Evolutionary conservation across 2,888 invertebrate genomes (phyloP).

Genomic region (Drosophila hamatofila): DNA sequence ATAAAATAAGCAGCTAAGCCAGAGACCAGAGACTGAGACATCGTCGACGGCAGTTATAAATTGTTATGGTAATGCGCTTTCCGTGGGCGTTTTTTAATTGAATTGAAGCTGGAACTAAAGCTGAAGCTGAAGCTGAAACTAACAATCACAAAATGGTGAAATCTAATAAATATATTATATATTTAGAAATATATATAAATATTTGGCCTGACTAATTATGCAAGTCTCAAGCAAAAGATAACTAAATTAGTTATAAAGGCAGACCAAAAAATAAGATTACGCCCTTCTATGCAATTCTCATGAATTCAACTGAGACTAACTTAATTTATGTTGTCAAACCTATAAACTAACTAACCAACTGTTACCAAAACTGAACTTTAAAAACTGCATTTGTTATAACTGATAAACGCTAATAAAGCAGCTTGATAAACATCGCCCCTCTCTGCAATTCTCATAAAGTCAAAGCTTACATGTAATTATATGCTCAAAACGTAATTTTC

Average conservation of each 20-base stretch:
- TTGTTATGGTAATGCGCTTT: constrained; percentile 73
- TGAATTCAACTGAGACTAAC: not conserved
- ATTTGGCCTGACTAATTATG: not conserved
- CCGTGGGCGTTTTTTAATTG: constrained; percentile 77
- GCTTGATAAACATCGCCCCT: not conserved
- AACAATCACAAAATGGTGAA: constrained; percentile 61
- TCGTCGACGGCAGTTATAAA: constrained; percentile 71
- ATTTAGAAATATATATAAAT: constrained; percentile 23
- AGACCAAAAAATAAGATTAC: not conserved
- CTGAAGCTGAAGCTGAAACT: constrained; percentile 24
- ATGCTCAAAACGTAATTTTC: not conserved
- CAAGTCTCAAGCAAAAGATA: not conserved
- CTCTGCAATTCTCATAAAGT: not conserved
- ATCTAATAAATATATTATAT: constrained; percentile 59
- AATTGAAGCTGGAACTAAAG: constrained; percentile 45
- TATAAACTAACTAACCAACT: not conserved
- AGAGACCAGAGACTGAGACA: constrained; percentile 57
- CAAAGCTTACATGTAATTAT: not conserved
- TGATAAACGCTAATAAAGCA: not conserved
- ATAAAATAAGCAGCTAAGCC: constrained; percentile 57
- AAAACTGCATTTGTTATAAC: not conserved
- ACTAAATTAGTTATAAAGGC: not conserved
- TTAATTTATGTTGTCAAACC: not conserved
- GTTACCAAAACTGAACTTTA: not conserved
- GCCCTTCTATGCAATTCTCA: constrained; percentile 1